phyloP scores from a whole-genome alignment of 2,113 vertebrate species.

The Bothrops jararaca region DNA sequence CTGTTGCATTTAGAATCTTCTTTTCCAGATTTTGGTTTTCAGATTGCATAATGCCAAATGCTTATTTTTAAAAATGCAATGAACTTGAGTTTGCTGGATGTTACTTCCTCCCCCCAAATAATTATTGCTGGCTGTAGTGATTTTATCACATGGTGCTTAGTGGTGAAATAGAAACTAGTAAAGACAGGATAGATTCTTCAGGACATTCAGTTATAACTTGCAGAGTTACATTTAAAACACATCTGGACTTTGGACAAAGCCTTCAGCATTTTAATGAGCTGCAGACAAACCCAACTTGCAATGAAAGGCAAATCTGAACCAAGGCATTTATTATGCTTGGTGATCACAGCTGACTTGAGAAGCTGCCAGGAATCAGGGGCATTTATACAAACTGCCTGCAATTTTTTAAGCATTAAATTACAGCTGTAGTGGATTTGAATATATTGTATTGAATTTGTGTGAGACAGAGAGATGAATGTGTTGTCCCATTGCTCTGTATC shows the following conservation, averaged over 20 bases:
- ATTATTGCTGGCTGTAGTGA: conserved; percentile 45
- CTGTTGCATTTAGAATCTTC: not conserved
- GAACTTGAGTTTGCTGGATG: conserved; percentile 21
- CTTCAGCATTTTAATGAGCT: conserved; percentile 65
- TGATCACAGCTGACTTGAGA: conserved; percentile 66
- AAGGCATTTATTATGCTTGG: conserved; percentile 63
- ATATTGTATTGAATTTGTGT: conserved; percentile 13
- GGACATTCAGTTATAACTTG: conserved; percentile 57
- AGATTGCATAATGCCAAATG: conserved; percentile 46
- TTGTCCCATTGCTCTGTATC: conserved; percentile 31
- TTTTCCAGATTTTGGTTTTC: conserved; percentile 14
- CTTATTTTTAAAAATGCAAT: conserved; percentile 35
- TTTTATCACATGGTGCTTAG: conserved; percentile 44
- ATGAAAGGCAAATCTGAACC: conserved; percentile 55
- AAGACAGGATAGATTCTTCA: conserved; percentile 41
- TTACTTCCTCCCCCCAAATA: conserved; percentile 37
- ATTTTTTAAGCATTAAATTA: conserved; percentile 60
- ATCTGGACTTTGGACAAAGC: conserved; percentile 63
- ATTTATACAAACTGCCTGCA: conserved; percentile 56
- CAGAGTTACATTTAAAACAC: conserved; percentile 65
- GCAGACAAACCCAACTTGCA: conserved; percentile 55
- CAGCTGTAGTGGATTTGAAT: conserved; percentile 39
- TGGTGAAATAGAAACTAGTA: conserved; percentile 51
- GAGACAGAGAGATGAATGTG: conserved; percentile 30
- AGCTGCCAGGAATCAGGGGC: conserved; percentile 54